Evolutionary conservation across 2,797 vertebrate species (phyloP).

Genomic region (Epinephelus awoara): DNA sequence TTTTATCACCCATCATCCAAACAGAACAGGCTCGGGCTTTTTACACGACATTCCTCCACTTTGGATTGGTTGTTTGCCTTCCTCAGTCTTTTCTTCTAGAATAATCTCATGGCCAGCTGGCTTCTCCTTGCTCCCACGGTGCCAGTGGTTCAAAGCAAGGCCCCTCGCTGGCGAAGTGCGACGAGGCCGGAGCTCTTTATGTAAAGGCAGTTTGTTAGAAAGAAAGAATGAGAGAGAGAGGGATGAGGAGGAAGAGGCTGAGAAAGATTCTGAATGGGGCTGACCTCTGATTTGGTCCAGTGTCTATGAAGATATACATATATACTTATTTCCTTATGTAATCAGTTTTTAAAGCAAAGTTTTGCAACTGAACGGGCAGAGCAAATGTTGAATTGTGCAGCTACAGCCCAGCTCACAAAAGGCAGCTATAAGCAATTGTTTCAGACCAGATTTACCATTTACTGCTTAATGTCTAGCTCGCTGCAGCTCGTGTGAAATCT

Average conservation of each 20-base stretch:
- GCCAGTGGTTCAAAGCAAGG: conserved; percentile 49
- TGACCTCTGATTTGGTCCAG: conserved; percentile 14
- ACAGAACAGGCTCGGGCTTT: conserved; percentile 11
- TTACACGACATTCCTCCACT: conserved; percentile 6
- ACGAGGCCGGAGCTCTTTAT: conserved; percentile 17
- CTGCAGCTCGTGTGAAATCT: conserved; percentile 16
- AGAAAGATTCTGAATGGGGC: conserved; percentile 2
- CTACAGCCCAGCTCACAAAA: neutral
- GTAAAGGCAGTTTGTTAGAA: conserved; percentile 13
- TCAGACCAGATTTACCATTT: conserved; percentile 21
- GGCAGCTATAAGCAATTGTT: neutral
- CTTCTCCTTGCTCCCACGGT: conserved; percentile 32
- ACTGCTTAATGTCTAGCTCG: conserved; percentile 5
- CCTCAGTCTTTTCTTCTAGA: conserved; percentile 34
- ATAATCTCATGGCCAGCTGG: conserved; percentile 48
- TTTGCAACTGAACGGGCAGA: neutral
- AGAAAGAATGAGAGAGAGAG: conserved; percentile 1
- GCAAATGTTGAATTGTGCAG: conserved; percentile 2
- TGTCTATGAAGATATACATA: no score
- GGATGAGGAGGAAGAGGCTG: conserved; percentile 13
- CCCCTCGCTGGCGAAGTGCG: conserved; percentile 38
- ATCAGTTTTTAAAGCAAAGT: neutral
- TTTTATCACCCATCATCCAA: conserved; percentile 24
- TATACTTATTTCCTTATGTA: no score
- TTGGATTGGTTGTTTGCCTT: neutral